These are phyloP conservation scores for Egretta garzetta DNA, from an alignment of 2,113 vertebrate genomes.

Conservation along the genomic window DNA sequence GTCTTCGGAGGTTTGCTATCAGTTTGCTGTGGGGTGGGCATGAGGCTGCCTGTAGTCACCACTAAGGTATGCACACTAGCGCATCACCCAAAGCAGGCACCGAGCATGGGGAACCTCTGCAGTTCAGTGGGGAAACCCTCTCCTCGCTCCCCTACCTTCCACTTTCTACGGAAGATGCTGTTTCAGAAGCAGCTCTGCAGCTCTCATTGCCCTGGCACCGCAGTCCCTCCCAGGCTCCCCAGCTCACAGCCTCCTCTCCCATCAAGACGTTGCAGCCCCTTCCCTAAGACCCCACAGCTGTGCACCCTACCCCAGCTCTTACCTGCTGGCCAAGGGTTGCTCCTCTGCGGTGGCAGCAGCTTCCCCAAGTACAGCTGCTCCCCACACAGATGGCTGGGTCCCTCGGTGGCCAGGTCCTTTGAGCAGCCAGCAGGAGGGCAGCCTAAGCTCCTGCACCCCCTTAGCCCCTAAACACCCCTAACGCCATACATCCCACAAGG, in stretches of 20 bases:
- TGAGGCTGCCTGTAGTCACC: background rate
- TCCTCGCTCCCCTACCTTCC: background rate
- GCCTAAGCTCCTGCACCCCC: background rate
- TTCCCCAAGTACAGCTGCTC: rapidly evolving
- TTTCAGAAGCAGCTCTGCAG: background rate
- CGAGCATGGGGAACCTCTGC: background rate
- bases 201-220: rapidly evolving
- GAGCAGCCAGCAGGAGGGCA: rapidly evolving
- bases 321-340: background rate
- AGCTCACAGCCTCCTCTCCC: background rate
- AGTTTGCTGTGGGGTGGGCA: too few species aligned
- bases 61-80: rapidly evolving
- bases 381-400: rapidly evolving
- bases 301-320: rapidly evolving
- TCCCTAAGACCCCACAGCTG: background rate
- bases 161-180: rapidly evolving
- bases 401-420: rapidly evolving
- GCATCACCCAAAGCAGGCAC: background rate
- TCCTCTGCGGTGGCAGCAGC: rapidly evolving
- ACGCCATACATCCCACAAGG: rapidly evolving
- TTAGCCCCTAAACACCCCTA: background rate
- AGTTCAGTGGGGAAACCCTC: background rate
- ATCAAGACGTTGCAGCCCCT: background rate
- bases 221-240: rapidly evolving
- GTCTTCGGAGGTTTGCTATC: background rate